Evolutionary conservation across 2,888 invertebrate genomes (phyloP).

Genomic region (Andrena bicolor): DNA sequence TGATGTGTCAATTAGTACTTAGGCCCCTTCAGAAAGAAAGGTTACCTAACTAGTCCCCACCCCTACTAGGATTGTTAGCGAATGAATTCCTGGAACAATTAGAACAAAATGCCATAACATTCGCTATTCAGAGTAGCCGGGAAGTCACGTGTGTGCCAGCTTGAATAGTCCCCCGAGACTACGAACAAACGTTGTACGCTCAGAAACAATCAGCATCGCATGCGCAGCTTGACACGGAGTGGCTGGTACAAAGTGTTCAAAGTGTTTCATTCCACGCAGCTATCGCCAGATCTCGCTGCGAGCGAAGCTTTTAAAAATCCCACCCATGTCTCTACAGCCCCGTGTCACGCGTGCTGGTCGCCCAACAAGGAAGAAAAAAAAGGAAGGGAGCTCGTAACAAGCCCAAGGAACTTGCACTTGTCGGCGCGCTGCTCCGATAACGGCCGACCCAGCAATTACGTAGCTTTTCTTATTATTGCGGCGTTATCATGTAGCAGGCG

Average conservation of each 20-base stretch:
- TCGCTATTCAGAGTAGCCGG: too few species aligned
- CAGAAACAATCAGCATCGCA: conserved; percentile 9
- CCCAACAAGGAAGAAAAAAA: not conserved
- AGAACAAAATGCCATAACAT: too few species aligned
- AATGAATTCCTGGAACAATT: too few species aligned
- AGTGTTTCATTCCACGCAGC: not conserved
- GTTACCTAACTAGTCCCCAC: not conserved
- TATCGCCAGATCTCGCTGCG: conserved; percentile 12
- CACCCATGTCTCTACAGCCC: not conserved
- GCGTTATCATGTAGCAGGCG: conserved; percentile 14
- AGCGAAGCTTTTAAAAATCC: conserved; percentile 8
- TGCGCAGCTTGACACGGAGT: conserved; percentile 11
- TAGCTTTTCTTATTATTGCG: conserved; percentile 19
- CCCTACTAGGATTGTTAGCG: too few species aligned
- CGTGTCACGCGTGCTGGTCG: not conserved
- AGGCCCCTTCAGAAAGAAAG: not conserved
- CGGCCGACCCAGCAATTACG: conserved; percentile 14
- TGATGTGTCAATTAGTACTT: conserved; percentile 2
- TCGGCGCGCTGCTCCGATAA: conserved; percentile 22
- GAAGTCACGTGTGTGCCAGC: not conserved
- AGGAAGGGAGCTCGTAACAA: not conserved
- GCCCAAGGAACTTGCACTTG: not conserved
- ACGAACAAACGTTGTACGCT: not conserved
- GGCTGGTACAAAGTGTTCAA: conserved; percentile 17
- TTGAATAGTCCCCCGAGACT: not conserved